Evolutionary conservation across 2,797 vertebrate genomes (phyloP).

Genomic region (Sebastes paucispinis): DNA sequence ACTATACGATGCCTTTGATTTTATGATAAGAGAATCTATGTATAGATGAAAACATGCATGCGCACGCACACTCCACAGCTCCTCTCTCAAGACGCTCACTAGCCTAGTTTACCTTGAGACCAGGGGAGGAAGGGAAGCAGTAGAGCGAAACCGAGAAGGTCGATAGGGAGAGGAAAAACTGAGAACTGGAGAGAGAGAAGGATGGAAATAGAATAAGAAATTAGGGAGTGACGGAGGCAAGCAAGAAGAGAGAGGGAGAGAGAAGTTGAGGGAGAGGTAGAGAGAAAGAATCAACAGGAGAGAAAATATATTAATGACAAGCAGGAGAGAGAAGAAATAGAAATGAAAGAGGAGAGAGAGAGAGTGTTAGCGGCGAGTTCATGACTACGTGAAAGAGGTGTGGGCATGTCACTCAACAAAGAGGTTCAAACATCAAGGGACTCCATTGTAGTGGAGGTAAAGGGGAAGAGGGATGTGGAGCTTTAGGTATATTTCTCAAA

Average conservation of each 20-base stretch:
- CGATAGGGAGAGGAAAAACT: conserved; percentile 49
- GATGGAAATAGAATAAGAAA: conserved; percentile 49
- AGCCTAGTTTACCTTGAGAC: conserved; percentile 66
- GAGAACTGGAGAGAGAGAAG: conserved; percentile 37
- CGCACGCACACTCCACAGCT: background rate
- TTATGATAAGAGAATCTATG: conserved; percentile 58
- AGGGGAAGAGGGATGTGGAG: conserved; percentile 2
- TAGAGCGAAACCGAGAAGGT: conserved; percentile 58
- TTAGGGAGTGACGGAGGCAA: conserved; percentile 1
- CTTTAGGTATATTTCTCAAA: conserved; percentile 43
- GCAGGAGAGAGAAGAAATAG: conserved; percentile 7
- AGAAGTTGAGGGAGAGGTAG: background rate
- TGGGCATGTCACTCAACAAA: conserved; percentile 45
- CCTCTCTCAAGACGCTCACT: conserved; percentile 53
- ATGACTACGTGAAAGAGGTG: conserved; percentile 21
- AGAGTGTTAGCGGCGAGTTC: conserved; percentile 6
- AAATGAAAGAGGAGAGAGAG: conserved; percentile 1
- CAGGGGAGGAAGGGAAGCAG: conserved; percentile 51
- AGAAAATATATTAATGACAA: conserved; percentile 36
- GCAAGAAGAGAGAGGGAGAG: conserved; percentile 9
- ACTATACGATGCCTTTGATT: conserved; percentile 51
- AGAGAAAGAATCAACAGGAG: conserved; percentile 25
- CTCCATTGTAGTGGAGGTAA: conserved; percentile 8
- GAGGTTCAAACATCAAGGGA: conserved; percentile 36
- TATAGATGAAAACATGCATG: conserved; percentile 49